Conservation (phyloP, 2,113 vertebrate genomes). For the Prionailurus viverrinus region DNA sequence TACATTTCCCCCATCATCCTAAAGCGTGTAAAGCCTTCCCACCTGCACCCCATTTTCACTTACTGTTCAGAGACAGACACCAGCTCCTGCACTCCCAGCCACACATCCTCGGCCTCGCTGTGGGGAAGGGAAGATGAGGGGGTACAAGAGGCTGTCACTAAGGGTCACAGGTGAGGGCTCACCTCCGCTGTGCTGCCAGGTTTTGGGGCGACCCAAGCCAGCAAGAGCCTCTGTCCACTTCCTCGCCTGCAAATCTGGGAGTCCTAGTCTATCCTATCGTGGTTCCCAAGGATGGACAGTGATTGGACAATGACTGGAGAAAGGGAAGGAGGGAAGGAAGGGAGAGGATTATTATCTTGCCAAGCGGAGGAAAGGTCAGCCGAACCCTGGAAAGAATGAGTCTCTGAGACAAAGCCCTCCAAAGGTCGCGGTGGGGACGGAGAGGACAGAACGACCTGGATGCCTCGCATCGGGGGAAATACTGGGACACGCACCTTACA, state of each 20-base stretch:
- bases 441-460: not conserved
- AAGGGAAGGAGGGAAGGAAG: not conserved
- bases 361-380: not conserved
- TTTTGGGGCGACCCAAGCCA: not conserved
- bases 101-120: not conserved
- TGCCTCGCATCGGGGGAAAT: not conserved
- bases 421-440: not conserved
- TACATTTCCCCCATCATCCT: not conserved
- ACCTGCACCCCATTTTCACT: no score
- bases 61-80: not conserved
- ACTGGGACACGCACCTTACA: not conserved
- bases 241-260: not conserved
- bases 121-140: not conserved
- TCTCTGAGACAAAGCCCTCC: not conserved
- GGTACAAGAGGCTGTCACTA: no score
- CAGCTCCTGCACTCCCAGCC: not conserved
- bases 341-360: not conserved
- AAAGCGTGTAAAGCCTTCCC: not conserved
- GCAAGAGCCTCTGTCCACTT: no score
- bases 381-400: not conserved
- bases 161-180: not conserved
- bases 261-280: accelerated
- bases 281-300: not conserved
- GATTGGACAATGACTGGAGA: not conserved
- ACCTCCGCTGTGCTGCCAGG: accelerated